Base-by-base conservation (phyloP, 2,113 vertebrate species). In the Donacobius atricapilla region DNA sequence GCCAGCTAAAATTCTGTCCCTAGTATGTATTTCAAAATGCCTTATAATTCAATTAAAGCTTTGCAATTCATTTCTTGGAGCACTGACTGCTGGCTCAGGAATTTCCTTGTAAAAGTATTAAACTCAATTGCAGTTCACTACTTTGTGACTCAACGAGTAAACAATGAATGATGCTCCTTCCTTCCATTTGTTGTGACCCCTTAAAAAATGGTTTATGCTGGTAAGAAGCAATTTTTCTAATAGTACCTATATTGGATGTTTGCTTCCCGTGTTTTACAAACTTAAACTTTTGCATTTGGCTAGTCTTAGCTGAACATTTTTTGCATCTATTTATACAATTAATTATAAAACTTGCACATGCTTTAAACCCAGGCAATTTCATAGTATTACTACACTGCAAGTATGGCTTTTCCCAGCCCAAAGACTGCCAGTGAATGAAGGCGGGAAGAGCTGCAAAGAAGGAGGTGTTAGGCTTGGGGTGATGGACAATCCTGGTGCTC, bases 391-490 rank as follows among this genome's bases (percentile, higher is more conserved):
- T 11, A 18, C 31, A 60, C 23, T 1, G 3, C 61, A 87, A 42
- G n/a, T 6, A 19, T 31, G 71, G 63, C 37, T 57, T 90, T 77
- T 54, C 42, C 51, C 65, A 85, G 65, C 40, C 40, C 30, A 35
- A 77, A 45, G 68, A 9, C 61, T 42, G n/a, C 10, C 40, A 21
- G 33, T 6, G 37, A 33, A 40, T 15, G 54, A 66, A 69, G 28
- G 1, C 15, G 39, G 68, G 68, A 53, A 82, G 48, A 76, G 53
- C 63, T 60, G 79, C 61, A 35, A 8, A 54, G 53, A n/a, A 63
- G 15, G 51, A 0, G 3, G 60, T 0, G 0, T 54, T 18, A 51
- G 40, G 23, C 35, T n/a, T 50, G 77, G 58, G 15, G 23, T 37
- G 58, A 69, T 0, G 5, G 68, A 31, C 33, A 39, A 6, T 44